Conservation (phyloP, 2,113 vertebrate species). For the Clinocottus analis region DNA sequence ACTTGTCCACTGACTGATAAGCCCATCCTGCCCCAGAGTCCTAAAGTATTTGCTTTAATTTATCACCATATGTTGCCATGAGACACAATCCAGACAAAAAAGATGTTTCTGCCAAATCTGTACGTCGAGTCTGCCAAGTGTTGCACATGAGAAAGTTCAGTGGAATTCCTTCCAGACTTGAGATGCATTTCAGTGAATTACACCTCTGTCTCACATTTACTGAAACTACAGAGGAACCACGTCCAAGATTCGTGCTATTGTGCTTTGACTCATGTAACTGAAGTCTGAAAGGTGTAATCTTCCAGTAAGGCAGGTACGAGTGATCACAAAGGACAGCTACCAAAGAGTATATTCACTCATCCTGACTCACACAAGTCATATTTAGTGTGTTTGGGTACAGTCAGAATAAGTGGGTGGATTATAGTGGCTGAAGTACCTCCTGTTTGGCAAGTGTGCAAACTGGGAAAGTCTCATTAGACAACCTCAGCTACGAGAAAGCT, state of each 20-base stretch:
- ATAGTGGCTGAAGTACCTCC: constrained; percentile 55
- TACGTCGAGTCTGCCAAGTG: constrained; percentile 56
- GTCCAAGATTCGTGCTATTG: constrained; percentile 31
- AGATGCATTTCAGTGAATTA: constrained; percentile 39
- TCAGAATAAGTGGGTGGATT: constrained; percentile 55
- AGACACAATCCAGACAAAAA: constrained; percentile 58
- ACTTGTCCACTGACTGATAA: constrained; percentile 54
- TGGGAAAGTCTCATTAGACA: constrained; percentile 60
- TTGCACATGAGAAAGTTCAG: constrained; percentile 50
- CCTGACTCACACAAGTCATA: constrained; percentile 52
- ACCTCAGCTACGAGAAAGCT: constrained; percentile 45
- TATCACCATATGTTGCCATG: constrained; percentile 58
- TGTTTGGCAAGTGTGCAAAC: constrained; percentile 58
- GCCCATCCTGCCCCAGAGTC: constrained; percentile 35
- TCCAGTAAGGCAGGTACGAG: constrained; percentile 26
- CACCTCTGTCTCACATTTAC: constrained; percentile 32
- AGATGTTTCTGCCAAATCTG: constrained; percentile 52
- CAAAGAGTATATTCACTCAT: constrained; percentile 24
- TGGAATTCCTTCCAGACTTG: constrained; percentile 28
- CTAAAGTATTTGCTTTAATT: constrained; percentile 63
- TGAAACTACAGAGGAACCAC: background rate
- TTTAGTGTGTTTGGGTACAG: constrained; percentile 52
- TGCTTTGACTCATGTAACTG: constrained; percentile 42
- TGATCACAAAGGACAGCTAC: constrained; percentile 37
- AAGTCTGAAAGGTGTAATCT: constrained; percentile 19